Base-by-base conservation (phyloP, 2,797 vertebrate species). In the Acanthornis magna region DNA sequence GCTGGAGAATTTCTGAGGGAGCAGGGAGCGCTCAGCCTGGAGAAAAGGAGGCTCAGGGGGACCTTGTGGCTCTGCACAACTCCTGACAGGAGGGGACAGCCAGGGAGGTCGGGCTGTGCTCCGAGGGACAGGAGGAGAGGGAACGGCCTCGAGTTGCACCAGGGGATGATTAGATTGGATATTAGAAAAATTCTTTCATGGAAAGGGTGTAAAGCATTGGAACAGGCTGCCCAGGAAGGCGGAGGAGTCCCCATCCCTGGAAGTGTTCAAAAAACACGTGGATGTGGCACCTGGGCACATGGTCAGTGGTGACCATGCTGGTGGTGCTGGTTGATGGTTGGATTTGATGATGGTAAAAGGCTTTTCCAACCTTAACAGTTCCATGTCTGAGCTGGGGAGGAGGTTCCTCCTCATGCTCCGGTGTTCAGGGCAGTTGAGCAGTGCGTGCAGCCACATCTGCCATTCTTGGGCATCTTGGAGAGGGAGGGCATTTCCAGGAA, bases 121-220 rank as follows among this genome's bases (percentile, higher is more conserved):
- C 3, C 6, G 40, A 42, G 40, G 45, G 34, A 48, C 48, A 55
- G 30, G 70, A 43, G 6, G 1, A 88, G 48, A 68, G 22, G 77
- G 5, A 74, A 32, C 0, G 0, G 34, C 34, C 48, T 68, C 30
- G 32, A 0, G 22, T 0, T 48, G 38, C 0, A 1, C 13, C 40
- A 40, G 22, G 30, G 4, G 30, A 67, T 15, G 15, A 10, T 67
- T 40, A 25, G 4, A 9, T 34, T 47, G 25, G 47, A 42, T 61
- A 61, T 53, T 9, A 17, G 32, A 27, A 27, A 32, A 74, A n/a
- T 36, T 27, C 1, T 54, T 55, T 18, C 7, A 17, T 55, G 42
- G 13, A 15, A 50, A 25, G 14, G 3, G 2, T 42, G 15, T 54
- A 16, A 40, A 75, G 3, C 26, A 11, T 16, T 48, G 30, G 62